A percentile compares a stretch with the other conserved stretches of the same genome.
phyloP scores from a whole-genome alignment of 2,797 vertebrate genomes.

The Spheniscus humboldti region DNA sequence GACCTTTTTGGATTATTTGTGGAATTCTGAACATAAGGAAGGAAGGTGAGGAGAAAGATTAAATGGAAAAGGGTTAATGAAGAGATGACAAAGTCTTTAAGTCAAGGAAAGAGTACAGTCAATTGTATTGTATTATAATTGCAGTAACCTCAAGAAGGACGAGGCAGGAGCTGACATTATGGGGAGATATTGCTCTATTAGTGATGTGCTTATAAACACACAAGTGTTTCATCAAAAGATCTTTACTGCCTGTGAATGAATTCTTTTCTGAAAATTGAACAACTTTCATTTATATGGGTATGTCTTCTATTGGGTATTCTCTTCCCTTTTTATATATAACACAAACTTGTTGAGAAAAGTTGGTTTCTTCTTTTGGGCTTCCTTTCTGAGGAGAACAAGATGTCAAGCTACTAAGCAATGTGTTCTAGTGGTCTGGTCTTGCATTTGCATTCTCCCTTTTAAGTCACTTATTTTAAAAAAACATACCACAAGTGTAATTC shows the following conservation, averaged over 20 bases:
- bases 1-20: background rate
- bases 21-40: background rate
- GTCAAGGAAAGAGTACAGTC: background rate
- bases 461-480: background rate
- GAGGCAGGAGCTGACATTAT: background rate
- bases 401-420: background rate
- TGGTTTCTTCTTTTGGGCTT: background rate
- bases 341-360: background rate
- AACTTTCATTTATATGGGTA: background rate
- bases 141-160: background rate
- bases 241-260: background rate
- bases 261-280: background rate
- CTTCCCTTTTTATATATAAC: background rate
- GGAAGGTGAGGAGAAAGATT: background rate
- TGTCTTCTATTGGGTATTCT: background rate
- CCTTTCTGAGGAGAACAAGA: background rate
- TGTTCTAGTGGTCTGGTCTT: background rate
- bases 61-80: background rate
- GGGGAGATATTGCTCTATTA: background rate
- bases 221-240: background rate
- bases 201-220: background rate
- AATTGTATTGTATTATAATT: background rate
- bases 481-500: accelerated
- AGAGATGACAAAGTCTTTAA: background rate
- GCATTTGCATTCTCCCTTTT: background rate